Evolutionary conservation across 2,797 vertebrate species (phyloP).

Genomic region (Serranus cabrilla): DNA sequence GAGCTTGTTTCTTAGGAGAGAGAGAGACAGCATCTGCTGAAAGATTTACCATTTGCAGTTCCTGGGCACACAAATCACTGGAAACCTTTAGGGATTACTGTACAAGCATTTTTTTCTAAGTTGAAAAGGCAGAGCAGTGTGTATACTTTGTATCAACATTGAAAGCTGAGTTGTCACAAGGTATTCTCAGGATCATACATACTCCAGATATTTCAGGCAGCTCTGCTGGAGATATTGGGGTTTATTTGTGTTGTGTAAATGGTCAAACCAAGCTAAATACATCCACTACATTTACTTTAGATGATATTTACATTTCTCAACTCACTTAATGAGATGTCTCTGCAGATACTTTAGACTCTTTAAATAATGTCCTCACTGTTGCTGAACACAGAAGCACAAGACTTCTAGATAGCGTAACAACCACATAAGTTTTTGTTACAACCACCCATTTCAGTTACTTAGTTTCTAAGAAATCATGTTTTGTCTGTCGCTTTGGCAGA

Average conservation of each 20-base stretch:
- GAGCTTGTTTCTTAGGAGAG: constrained; percentile 8
- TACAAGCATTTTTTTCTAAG: neutral
- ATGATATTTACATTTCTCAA: neutral
- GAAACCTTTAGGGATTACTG: neutral
- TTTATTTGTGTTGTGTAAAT: constrained; percentile 4
- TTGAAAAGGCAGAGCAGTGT: neutral
- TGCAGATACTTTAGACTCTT: no score
- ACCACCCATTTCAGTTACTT: neutral
- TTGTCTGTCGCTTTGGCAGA: neutral
- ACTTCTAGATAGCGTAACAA: no score
- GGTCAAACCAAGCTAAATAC: neutral
- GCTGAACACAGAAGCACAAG: no score
- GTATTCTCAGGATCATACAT: neutral
- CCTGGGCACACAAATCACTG: neutral
- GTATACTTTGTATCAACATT: neutral
- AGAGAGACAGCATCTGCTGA: constrained; percentile 15
- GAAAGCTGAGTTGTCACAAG: neutral
- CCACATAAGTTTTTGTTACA: neutral
- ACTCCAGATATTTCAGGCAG: neutral
- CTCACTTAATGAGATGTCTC: neutral
- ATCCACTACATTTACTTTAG: neutral
- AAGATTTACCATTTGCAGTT: constrained; percentile 10
- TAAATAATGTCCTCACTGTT: neutral
- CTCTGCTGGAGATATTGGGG: neutral
- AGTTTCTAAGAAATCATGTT: no score